Base-by-base conservation (phyloP, 2,113 vertebrate species). In the Clarias batrachus region DNA sequence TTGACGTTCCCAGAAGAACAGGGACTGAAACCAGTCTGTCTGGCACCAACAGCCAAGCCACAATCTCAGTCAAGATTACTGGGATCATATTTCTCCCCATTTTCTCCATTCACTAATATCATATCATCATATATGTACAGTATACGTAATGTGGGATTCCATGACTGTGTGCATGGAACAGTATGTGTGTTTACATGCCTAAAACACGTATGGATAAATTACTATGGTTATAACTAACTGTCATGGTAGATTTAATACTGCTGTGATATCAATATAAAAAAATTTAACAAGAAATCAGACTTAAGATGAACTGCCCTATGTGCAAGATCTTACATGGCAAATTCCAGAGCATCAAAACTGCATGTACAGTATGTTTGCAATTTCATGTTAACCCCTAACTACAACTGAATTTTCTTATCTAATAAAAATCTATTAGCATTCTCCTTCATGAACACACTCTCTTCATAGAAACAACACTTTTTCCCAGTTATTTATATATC, bases 11-110 rank as follows among this genome's bases (percentile, higher is more conserved):
- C 70, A 73, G 37, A 16, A 27, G 65, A 48, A 41, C 16, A 41
- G 19, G 23, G 70, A 73, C 41, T 73, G 19, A 73, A 41, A 73
- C 33, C 70, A 73, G 41, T 76, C 73, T 57, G 76, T 78, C 54
- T 57, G 52, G 54, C 13, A 78, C 25, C 76, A 56, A 78, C 9
- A 27, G 27, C 11, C 48, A 76, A 54, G 48, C 37, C 52, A 71
- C 68, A 33, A 33, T 33, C 33, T 33, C 33, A 33, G 3, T 63
- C 21, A 63, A 63, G 21, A 19, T 33, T 7, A 16, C 68, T 33
- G 14, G 30, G 66, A 70, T 70, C 12, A 13, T 27, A 70, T 71
- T 37, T 19, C 17, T 4, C 21, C 16, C 37, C 37, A 48, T 74
- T 74, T 52, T 54, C 4, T 11, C 13, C 25, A 57, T 78, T 30